Conservation (phyloP, 2,797 vertebrate species). For the Darevskia mixta region DNA sequence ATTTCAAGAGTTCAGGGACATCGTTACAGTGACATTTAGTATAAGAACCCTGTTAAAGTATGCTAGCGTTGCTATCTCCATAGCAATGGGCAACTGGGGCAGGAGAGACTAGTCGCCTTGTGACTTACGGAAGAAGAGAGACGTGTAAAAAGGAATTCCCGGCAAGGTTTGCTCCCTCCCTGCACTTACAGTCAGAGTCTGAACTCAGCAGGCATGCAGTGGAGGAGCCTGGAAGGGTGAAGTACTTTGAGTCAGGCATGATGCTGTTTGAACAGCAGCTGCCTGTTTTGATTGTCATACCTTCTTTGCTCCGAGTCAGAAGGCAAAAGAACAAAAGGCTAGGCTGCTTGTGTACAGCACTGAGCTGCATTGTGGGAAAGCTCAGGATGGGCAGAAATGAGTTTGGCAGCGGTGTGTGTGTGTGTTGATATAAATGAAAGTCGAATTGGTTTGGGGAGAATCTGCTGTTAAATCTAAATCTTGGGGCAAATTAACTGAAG, state of each 20-base stretch:
- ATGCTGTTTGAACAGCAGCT: not conserved
- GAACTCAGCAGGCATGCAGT: not conserved
- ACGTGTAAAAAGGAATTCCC: not conserved
- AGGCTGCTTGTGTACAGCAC: not conserved
- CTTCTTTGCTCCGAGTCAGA: not conserved
- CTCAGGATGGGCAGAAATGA: not conserved
- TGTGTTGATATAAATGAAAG: no score
- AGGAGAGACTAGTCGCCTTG: not conserved
- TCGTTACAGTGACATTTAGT: not conserved
- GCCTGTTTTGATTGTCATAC: not conserved
- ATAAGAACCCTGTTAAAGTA: not conserved
- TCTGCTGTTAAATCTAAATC: not conserved
- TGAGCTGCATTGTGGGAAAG: not conserved
- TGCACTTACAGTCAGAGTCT: not conserved
- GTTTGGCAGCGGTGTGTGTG: no score
- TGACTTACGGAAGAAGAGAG: not conserved
- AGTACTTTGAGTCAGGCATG: no score
- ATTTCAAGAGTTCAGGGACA: not conserved
- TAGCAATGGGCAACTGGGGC: not conserved
- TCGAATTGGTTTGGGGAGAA: no score
- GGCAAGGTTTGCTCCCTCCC: not conserved
- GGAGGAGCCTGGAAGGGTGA: not conserved
- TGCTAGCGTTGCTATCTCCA: not conserved
- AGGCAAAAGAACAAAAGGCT: not conserved
- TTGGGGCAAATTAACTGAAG: not conserved